Evolutionary conservation across 2,113 vertebrate species (phyloP), one percentile per base, ranked within the genome.

Genomic region (Neolamprologus fasciatus): DNA sequence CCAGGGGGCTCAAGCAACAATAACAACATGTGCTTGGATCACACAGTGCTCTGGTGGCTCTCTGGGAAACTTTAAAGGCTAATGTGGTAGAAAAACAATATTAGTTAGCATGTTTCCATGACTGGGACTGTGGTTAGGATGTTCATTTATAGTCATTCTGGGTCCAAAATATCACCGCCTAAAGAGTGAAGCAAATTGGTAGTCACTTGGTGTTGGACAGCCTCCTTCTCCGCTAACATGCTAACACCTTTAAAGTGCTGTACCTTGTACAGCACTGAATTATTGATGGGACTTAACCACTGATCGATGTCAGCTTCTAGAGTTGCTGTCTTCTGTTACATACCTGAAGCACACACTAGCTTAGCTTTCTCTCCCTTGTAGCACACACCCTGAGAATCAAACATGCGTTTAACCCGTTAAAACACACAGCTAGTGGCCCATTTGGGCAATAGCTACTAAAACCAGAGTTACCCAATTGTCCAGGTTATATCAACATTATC

Each of bases 11-110:
- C 14, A 4, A 78, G 90, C 89, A 91, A 94, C 83, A 93, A 94
- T 82, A 95, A 95, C 86, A 95, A 94, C 93, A 95, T 93, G 91
- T 93, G 89, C 92, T 83, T 50, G 47, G 91, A 89, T 92, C 94
- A 90, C 89, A 86, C 92, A 90, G 85, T 66, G 89, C 92, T 93
- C 88, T 45, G 10, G 73, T 63, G 83, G 53, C 86, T 91, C 87
- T 83, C 87, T 94, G 94, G 94, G 95, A 95, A 95, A 90, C 81
- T 90, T 80, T 6, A 82, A 71, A 51, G 84, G 31, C 73, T 16
- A 33, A 54, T n/a, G 89, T 71, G 9, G 58, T 31, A 86, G 42
- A 78, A 85, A 85, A 90, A 92, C 89, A 80, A 90, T 86, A 89
- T 91, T 89, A 37, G 54, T 89, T 86, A 19, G 81, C 87, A 83